Conservation (phyloP, 2,113 vertebrate species). For the Oryzias woworae region DNA sequence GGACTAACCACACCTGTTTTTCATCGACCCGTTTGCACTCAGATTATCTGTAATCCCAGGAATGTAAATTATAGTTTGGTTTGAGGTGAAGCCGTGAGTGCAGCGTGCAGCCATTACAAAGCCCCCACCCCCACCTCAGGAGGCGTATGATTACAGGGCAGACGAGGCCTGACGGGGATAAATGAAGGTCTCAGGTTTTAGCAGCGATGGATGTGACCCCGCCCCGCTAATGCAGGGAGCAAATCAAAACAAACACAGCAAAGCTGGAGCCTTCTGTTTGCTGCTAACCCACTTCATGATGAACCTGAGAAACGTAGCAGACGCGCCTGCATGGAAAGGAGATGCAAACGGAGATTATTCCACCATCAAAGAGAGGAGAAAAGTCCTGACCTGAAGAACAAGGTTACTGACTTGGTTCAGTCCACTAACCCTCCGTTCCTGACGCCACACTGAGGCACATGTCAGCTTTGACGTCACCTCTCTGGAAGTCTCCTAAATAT, state of each 20-base stretch:
- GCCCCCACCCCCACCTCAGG: constrained; percentile 13
- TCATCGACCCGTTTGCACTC: constrained; percentile 67
- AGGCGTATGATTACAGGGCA: constrained; percentile 68
- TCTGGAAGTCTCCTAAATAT: constrained; percentile 22
- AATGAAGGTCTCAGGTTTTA: constrained; percentile 53
- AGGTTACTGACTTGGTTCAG: no score
- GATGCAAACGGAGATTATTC: no score
- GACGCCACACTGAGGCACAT: not conserved
- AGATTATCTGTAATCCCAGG: constrained; percentile 73
- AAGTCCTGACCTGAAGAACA: not conserved
- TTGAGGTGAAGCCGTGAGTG: constrained; percentile 52
- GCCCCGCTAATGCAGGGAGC: constrained; percentile 20
- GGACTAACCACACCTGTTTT: constrained; percentile 76
- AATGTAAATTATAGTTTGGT: constrained; percentile 79
- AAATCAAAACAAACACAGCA: constrained; percentile 17
- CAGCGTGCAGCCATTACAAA: constrained; percentile 37
- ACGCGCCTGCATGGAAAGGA: not conserved
- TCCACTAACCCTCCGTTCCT: no score
- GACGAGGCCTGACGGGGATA: constrained; percentile 57
- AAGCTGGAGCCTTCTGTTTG: not conserved
- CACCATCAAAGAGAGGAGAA: not conserved
- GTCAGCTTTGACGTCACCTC: constrained; percentile 26
- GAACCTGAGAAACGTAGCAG: no score
- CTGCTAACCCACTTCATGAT: no score
- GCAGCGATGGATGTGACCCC: constrained; percentile 26